A percentile compares a stretch with the other conserved stretches of the same genome.
These are phyloP conservation scores for Archilochus colubris DNA, from an alignment of 2,113 vertebrate genomes.

Conservation along the genomic window DNA sequence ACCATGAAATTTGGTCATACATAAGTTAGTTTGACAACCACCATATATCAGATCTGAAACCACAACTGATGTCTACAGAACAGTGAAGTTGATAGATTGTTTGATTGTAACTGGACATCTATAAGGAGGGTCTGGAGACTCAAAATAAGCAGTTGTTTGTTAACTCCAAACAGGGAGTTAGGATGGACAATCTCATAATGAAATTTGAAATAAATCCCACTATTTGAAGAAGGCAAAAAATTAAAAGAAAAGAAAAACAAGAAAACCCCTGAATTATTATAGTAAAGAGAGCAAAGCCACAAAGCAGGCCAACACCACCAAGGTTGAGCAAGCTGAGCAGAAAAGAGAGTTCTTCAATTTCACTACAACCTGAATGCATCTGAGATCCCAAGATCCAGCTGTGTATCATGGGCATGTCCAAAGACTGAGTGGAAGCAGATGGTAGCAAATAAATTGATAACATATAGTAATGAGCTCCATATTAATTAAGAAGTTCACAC, in stretches of 20 bases:
- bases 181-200: neutral
- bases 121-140: neutral
- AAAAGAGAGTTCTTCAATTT: neutral
- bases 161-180: neutral
- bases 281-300: neutral
- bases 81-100: neutral
- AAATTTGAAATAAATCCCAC: fast-evolving
- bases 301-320: neutral
- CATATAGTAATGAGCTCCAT: neutral
- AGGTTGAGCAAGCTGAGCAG: neutral
- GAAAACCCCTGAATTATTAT: neutral
- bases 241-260: neutral
- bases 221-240: neutral
- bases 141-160: neutral
- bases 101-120: neutral
- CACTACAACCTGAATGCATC: neutral
- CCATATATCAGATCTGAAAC: neutral
- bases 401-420: neutral
- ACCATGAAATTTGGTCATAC: neutral
- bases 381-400: neutral
- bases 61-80: neutral
- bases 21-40: neutral
- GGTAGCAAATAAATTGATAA: neutral
- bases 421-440: neutral
- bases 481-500: neutral